These are phyloP conservation scores for Melitaea athalia DNA, from an alignment of 2,888 invertebrate species.

Conservation along the genomic window DNA sequence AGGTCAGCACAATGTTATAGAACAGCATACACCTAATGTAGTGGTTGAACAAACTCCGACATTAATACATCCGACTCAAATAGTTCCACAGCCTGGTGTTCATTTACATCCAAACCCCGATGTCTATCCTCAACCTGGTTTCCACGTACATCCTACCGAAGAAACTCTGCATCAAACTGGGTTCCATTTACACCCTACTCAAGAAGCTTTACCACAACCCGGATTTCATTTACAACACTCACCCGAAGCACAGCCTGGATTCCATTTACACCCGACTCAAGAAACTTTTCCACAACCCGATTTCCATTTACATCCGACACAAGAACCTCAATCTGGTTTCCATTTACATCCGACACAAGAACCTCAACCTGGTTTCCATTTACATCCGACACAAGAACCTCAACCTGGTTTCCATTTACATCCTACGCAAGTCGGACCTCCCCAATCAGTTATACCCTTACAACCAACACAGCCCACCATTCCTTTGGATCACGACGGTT, in stretches of 20 bases:
- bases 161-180: constrained; percentile 38
- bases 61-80: constrained; percentile 48
- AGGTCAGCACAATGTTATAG: constrained; percentile 49
- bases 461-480: constrained; percentile 46
- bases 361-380: constrained; percentile 44
- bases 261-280: constrained; percentile 38
- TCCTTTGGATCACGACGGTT: constrained; percentile 67
- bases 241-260: constrained; percentile 27
- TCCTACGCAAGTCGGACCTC: constrained; percentile 41
- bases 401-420: constrained; percentile 48
- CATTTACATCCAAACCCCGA: constrained; percentile 29
- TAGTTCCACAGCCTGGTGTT: constrained; percentile 27
- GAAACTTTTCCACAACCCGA: constrained; percentile 44
- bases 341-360: constrained; percentile 48
- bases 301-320: constrained; percentile 31
- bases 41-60: constrained; percentile 47
- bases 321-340: constrained; percentile 46
- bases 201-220: constrained; percentile 25
- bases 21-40: constrained; percentile 48
- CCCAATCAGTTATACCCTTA: constrained; percentile 44
- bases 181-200: constrained; percentile 34
- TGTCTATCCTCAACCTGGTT: constrained; percentile 21
- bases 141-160: constrained; percentile 25
- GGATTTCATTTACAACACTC: constrained; percentile 26
- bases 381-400: constrained; percentile 46